phyloP scores from a whole-genome alignment of 2,797 vertebrate genomes.

The Macrochelys suwanniensis region DNA sequence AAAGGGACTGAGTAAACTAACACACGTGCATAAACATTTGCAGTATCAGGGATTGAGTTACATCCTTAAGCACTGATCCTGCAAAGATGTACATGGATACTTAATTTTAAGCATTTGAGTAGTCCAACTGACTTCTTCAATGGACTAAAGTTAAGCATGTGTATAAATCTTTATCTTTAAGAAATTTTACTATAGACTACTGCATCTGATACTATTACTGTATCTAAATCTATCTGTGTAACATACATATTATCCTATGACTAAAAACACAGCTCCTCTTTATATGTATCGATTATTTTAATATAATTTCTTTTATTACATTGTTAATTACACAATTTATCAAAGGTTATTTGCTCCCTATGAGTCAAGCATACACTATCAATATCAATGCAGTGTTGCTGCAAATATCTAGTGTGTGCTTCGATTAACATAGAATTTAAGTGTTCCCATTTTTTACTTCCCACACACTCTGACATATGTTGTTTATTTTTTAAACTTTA shows the following conservation, averaged over 20 bases:
- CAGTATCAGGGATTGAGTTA: rapidly evolving
- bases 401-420: conserved; percentile 48
- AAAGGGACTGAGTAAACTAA: background rate
- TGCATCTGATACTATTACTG: background rate
- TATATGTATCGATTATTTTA: conserved; percentile 14
- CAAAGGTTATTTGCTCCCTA: conserved; percentile 51
- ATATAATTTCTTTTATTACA: background rate
- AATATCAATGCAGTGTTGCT: conserved; percentile 56
- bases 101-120: background rate
- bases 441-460: conserved; percentile 57
- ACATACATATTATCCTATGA: background rate
- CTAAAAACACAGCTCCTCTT: background rate
- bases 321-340: conserved; percentile 21
- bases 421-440: conserved; percentile 62
- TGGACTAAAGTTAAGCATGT: background rate
- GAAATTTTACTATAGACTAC: background rate
- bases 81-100: background rate
- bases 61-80: rapidly evolving
- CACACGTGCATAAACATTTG: background rate
- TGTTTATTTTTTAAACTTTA: conserved; percentile 78
- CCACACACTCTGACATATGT: conserved; percentile 74
- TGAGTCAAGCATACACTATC: conserved; percentile 40
- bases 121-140: background rate
- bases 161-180: background rate
- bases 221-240: background rate